Percentiles rank a stretch among this genome's conserved stretches.
phyloP scores from a whole-genome alignment of 1,140 invertebrate genomes.

The Formica exsecta region DNA sequence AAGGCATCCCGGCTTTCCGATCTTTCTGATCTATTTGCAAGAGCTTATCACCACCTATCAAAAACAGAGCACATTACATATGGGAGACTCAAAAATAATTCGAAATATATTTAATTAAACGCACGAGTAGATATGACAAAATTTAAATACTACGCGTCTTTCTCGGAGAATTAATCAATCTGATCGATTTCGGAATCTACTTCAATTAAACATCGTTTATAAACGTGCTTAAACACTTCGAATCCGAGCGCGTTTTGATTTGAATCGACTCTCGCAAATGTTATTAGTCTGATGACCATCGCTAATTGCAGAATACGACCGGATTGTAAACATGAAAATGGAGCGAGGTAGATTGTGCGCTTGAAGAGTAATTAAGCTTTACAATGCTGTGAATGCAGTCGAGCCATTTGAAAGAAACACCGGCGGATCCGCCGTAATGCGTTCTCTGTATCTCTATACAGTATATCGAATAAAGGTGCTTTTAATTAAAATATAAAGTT shows the following conservation, averaged over 20 bases:
- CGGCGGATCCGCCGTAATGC: background rate
- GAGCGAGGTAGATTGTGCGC: slow-evolving; percentile 9
- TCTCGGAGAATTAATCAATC: background rate
- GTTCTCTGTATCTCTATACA: too few species aligned
- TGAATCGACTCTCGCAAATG: slow-evolving; percentile 18
- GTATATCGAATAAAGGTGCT: background rate
- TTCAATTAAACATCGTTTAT: slow-evolving; percentile 3
- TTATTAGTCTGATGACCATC: slow-evolving; percentile 40
- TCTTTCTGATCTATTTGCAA: slow-evolving; percentile 13
- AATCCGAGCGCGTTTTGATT: slow-evolving; percentile 21
- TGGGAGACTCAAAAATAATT: background rate
- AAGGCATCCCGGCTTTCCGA: too few species aligned
- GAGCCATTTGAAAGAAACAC: slow-evolving; percentile 35
- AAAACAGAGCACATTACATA: slow-evolving; percentile 7
- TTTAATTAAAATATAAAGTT: background rate
- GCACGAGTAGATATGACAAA: background rate
- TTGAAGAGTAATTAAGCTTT: slow-evolving; percentile 38
- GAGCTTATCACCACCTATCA: slow-evolving; percentile 15
- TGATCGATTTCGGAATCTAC: background rate
- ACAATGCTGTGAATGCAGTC: slow-evolving; percentile 11
- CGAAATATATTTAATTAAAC: slow-evolving; percentile 33
- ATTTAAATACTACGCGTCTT: slow-evolving; percentile 1
- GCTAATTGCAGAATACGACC: slow-evolving; percentile 34
- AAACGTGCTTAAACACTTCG: background rate
- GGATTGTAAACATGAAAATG: slow-evolving; percentile 29